Evolutionary conservation across 1,140 invertebrate genomes (phyloP).

Genomic region (Drosophila orosa): DNA sequence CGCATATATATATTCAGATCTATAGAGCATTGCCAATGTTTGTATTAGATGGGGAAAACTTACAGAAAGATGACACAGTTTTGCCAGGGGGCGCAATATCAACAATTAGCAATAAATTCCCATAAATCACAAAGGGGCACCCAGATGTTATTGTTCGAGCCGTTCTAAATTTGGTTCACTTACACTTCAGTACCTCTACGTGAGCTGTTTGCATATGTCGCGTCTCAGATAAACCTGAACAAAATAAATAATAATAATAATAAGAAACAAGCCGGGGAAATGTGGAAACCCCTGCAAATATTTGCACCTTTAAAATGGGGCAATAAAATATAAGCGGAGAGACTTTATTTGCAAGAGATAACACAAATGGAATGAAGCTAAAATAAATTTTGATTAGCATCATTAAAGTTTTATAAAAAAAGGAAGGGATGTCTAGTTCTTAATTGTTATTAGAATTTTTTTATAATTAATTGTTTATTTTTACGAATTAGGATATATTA

Average conservation of each 20-base stretch:
- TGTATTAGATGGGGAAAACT: slow-evolving; percentile 21
- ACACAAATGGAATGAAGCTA: neutral
- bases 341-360: neutral
- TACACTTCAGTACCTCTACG: slow-evolving; percentile 22
- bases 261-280: slow-evolving; percentile 7
- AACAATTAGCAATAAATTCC: slow-evolving; percentile 60
- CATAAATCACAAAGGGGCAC: slow-evolving; percentile 59
- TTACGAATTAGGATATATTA: no score
- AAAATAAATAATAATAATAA: slow-evolving; percentile 5
- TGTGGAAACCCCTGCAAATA: slow-evolving; percentile 38
- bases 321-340: neutral
- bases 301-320: slow-evolving; percentile 11
- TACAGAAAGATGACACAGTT: slow-evolving; percentile 60
- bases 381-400: neutral
- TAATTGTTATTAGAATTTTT: no score
- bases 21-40: slow-evolving; percentile 7
- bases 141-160: slow-evolving; percentile 24
- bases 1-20: slow-evolving; percentile 18
- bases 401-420: neutral
- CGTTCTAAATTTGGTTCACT: slow-evolving; percentile 50
- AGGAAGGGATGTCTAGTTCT: no score
- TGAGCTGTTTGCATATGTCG: slow-evolving; percentile 51
- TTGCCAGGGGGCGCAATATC: slow-evolving; percentile 43
- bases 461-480: no score
- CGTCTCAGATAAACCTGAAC: slow-evolving; percentile 38